These are phyloP conservation scores for Uropetala carovei DNA, from an alignment of 2,888 invertebrate genomes.

Conservation along the genomic window DNA sequence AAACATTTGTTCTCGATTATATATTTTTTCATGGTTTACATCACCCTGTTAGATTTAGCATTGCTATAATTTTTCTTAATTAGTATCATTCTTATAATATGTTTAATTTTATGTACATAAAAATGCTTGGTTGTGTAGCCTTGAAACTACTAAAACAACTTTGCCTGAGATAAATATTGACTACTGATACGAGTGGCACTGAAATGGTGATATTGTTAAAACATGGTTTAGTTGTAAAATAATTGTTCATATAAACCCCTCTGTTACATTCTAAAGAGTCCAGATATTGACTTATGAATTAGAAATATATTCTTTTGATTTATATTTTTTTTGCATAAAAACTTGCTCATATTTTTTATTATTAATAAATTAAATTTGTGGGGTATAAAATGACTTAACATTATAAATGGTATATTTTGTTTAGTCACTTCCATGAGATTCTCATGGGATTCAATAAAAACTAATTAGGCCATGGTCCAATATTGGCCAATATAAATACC, in stretches of 20 bases:
- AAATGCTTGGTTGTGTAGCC: slow-evolving; percentile 40
- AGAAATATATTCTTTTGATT: slow-evolving; percentile 20
- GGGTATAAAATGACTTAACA: slow-evolving; percentile 30
- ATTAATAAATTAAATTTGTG: slow-evolving; percentile 39
- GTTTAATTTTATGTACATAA: slow-evolving; percentile 44
- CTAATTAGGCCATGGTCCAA: not conserved
- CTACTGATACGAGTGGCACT: not conserved
- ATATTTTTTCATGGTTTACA: slow-evolving; percentile 52
- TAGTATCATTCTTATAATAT: slow-evolving; percentile 8
- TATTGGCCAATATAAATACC: slow-evolving; percentile 5
- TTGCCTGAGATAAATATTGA: not conserved
- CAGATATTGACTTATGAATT: slow-evolving; percentile 10
- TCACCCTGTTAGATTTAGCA: slow-evolving; percentile 14
- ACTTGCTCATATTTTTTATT: slow-evolving; percentile 38
- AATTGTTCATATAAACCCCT: slow-evolving; percentile 14
- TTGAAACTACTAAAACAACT: slow-evolving; percentile 9
- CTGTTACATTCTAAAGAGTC: not conserved
- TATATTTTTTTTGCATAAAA: slow-evolving; percentile 34
- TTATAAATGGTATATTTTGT: not conserved
- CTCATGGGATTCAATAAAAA: not conserved
- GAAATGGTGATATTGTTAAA: slow-evolving; percentile 29
- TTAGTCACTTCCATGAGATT: not conserved
- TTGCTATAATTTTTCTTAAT: not conserved
- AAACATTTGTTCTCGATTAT: slow-evolving; percentile 15
- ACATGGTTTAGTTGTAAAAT: slow-evolving; percentile 7